These are phyloP conservation scores for Drosophila kepulauana DNA, from an alignment of 1,140 invertebrate species.

Conservation along the genomic window DNA sequence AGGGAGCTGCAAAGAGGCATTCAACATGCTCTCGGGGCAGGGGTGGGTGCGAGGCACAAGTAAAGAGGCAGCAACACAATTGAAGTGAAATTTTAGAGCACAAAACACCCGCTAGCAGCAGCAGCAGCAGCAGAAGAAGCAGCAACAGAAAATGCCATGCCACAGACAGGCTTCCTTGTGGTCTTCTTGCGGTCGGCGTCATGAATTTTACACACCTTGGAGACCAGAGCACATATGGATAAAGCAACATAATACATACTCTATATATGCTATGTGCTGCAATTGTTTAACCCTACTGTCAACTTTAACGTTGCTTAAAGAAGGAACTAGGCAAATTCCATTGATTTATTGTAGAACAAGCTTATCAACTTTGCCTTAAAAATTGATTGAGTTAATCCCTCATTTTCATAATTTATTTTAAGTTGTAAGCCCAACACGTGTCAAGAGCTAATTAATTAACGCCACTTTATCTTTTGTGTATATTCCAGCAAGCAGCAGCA, in stretches of 20 bases:
- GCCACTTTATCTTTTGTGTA: conserved; percentile 13
- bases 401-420: conserved; percentile 18
- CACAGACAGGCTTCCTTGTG: conserved; percentile 27
- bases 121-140: no score
- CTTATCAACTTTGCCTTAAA: background rate
- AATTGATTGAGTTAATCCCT: background rate
- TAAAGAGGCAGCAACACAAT: conserved; percentile 20
- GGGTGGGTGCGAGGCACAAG: background rate
- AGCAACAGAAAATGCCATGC: background rate
- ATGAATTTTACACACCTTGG: conserved; percentile 13
- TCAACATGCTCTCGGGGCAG: background rate
- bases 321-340: background rate
- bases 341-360: background rate
- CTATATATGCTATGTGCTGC: no score
- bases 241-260: conserved; percentile 14
- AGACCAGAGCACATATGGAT: background rate
- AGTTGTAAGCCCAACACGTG: conserved; percentile 3
- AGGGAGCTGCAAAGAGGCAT: conserved; percentile 9
- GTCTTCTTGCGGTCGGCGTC: conserved; percentile 15
- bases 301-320: background rate
- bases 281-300: background rate
- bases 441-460: conserved; percentile 24
- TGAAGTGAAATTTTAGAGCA: conserved; percentile 33
- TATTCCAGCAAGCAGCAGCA: conserved; percentile 23
- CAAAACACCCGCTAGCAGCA: conserved; percentile 4